Evolutionary conservation across 2,113 vertebrate genomes (phyloP), one percentile per base, ranked within the genome.

Genomic region (Camelus bactrianus): DNA sequence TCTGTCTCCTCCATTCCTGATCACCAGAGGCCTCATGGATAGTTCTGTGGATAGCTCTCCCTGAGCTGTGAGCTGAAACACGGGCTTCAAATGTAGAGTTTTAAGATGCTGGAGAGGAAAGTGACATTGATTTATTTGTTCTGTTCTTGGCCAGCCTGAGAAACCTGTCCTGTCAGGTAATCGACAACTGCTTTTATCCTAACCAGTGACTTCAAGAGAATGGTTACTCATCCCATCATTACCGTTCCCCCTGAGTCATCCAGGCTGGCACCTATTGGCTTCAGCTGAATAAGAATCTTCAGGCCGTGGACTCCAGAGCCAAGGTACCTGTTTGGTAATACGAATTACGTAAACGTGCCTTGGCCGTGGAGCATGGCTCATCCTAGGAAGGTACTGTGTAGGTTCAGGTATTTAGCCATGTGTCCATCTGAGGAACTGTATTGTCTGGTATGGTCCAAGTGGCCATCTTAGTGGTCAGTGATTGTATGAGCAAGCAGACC

Each of bases 71-170:
- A 93, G 82, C 83, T 80, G 73, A 80, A 93, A 56, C 70, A 24
- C 65, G 92, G 64, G 80, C 84, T 95, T 96, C 91, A 80, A 97
- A 83, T 80, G 81, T 6, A 48, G 73, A 90, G 77, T 88, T 89
- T 96, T 92, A 91, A 80, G 69, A 72, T 83, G 26, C 79, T 95
- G 93, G 82, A 90, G 72, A 86, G 62, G 52, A 92, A 97, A 94
- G 75, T 87, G 97, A 96, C 91, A 93, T 87, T 97, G 97, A 98
- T 97, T 96, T 97, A 97, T 97, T 97, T 97, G 86, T 93, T 94
- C 81, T 94, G 64, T 92, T 96, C 83, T 95, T 17, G 48, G 95
- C 95, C 85, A 81, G 89, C 82, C 75, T 81, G 91, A 96, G 95
- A 96, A 98, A 98, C 97, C 94, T 97, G 97, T 96, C 94, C 80